Evolutionary conservation across 2,797 vertebrate genomes (phyloP), one percentile per base, ranked within the genome.

Genomic region (Parambassis ranga): DNA sequence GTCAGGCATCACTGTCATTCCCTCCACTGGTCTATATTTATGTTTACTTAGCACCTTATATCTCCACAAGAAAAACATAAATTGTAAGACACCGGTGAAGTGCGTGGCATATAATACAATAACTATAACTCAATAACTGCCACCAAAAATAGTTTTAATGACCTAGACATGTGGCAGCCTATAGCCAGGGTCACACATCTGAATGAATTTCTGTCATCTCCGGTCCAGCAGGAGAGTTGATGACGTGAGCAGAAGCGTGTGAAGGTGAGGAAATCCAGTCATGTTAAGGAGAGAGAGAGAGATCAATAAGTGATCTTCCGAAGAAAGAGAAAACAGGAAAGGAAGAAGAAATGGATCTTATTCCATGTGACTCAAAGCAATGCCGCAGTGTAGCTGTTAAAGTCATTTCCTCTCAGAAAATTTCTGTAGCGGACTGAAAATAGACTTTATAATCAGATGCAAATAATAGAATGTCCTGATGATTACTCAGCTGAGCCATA

Each of bases 391-490:
- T 30, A 51, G 67, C 69, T 71, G 46, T 68, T 52, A 44, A 43
- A 83, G 26, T 72, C 10, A 70, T 79, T 84, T 75, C 52, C 53
- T 32, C 56, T 42, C 27, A 58, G 32, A 37, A 43, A 47, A 75
- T 73, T 38, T 71, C 38, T 58, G 43, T 65, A 61, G 48, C 50
- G 33, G 51, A 26, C 39, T 65, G 35, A 65, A 81, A 85, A 77
- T 75, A 81, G 47, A 50, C 27, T 70, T 50, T 62, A 49, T 37
- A 33, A 71, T 81, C 57, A 79, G 50, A 72, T 59, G 51, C 44
- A 18, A 71, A 78, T 59, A 71, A 74, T 44, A 70, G 42, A 57
- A 72, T 48, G 50, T 71, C 53, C 67, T 50, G 32, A 58, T 50
- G 26, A 75, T 68, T 71, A 65, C 50, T 60, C n/a, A 11, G 41